Conservation (phyloP, 2,888 invertebrate genomes). For the Agonopterix heracliana region DNA sequence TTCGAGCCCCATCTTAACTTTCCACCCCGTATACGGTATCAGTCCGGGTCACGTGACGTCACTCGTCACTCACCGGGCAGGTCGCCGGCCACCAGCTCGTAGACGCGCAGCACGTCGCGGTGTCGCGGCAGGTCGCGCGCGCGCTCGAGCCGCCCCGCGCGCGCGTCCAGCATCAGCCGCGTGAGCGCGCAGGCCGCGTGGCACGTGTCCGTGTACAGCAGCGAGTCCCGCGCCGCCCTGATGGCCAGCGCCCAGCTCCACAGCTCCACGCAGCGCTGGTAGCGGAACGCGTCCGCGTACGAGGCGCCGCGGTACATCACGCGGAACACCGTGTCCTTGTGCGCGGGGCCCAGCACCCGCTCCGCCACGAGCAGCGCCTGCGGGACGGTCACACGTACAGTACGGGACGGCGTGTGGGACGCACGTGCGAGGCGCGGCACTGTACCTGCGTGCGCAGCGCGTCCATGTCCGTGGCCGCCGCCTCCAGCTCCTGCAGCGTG, state of each 20-base stretch:
- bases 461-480: conserved; percentile 80
- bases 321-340: conserved; percentile 91
- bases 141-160: conserved; percentile 75
- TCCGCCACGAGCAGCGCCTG: conserved; percentile 92
- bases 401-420: conserved; percentile 88
- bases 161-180: conserved; percentile 86
- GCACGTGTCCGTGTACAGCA: conserved; percentile 82
- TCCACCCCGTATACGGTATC: conserved; percentile 38
- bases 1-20: no score
- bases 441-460: conserved; percentile 89
- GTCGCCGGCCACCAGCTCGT: conserved; percentile 79
- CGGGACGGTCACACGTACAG: no score
- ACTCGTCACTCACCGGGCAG: conserved; percentile 76
- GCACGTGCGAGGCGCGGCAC: conserved; percentile 90
- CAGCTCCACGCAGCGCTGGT: conserved; percentile 90
- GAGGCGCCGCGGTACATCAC: conserved; percentile 84
- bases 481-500: conserved; percentile 76
- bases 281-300: conserved; percentile 82
- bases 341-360: conserved; percentile 88
- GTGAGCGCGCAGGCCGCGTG: conserved; percentile 92
- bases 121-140: conserved; percentile 69
- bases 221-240: conserved; percentile 79
- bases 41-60: background rate
- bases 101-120: conserved; percentile 82
- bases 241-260: conserved; percentile 91